These are phyloP conservation scores for Drosophila cracens DNA, from an alignment of 2,888 invertebrate genomes.

Conservation along the genomic window DNA sequence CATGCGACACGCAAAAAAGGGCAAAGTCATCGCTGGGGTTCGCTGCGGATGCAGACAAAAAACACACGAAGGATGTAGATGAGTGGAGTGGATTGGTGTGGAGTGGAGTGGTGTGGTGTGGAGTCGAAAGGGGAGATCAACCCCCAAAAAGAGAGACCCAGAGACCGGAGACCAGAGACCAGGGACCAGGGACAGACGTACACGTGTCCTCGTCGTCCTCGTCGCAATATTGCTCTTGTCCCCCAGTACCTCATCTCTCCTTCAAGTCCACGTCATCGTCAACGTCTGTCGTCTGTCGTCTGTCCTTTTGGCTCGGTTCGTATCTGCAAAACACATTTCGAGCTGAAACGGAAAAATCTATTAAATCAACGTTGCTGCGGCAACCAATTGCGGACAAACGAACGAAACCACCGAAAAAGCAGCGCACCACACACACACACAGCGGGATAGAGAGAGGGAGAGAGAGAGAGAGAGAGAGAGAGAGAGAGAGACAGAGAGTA, in stretches of 20 bases:
- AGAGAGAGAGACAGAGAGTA: not conserved
- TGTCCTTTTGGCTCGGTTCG: constrained; percentile 19
- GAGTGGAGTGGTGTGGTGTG: not conserved
- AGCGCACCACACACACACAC: constrained; percentile 33
- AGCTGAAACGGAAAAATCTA: constrained; percentile 84
- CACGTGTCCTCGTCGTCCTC: constrained; percentile 44
- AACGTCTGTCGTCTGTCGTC: constrained; percentile 6
- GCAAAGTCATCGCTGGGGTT: constrained; percentile 37
- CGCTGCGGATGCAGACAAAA: constrained; percentile 33
- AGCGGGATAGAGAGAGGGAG: constrained; percentile 1
- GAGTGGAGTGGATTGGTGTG: not conserved
- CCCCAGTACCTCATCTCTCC: constrained; percentile 1
- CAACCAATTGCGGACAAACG: constrained; percentile 85
- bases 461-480: not conserved
- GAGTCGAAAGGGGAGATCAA: not conserved
- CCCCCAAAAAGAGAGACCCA: constrained; percentile 12
- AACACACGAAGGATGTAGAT: constrained; percentile 18
- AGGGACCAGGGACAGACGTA: not conserved
- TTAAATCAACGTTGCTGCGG: constrained; percentile 85
- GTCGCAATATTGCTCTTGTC: not conserved
- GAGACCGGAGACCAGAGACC: not conserved
- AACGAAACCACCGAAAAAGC: constrained; percentile 80
- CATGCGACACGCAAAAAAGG: constrained; percentile 54
- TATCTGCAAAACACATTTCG: constrained; percentile 80
- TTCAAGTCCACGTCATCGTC: constrained; percentile 35